Evolutionary conservation across 2,888 invertebrate genomes (phyloP).

Genomic region (Cyrtodaria siliqua): DNA sequence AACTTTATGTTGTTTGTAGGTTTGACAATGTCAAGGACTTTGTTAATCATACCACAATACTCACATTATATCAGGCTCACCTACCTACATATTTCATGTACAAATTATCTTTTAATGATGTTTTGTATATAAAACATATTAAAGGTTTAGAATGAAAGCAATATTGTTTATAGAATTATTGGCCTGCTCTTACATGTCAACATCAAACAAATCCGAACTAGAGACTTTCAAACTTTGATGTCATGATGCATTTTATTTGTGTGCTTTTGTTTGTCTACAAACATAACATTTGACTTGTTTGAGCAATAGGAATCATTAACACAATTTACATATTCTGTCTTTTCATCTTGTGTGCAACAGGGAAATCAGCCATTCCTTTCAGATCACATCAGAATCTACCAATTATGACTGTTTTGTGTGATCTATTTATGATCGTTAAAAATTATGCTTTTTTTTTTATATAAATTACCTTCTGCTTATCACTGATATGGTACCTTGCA

Average conservation of each 20-base stretch:
- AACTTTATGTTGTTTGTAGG: no score
- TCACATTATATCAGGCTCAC: no score
- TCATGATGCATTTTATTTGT: not conserved
- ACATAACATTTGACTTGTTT: constrained; percentile 11
- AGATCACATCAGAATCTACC: constrained; percentile 14
- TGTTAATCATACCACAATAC: no score
- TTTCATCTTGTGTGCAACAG: constrained; percentile 8
- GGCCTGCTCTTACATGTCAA: no score
- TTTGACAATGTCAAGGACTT: no score
- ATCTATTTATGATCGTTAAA: not conserved
- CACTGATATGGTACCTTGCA: not conserved
- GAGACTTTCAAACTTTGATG: not conserved
- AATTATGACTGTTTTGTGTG: constrained; percentile 14
- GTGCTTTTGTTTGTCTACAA: not conserved
- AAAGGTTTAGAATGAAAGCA: no score
- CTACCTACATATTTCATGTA: no score
- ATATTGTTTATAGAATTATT: no score
- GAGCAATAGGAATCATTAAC: constrained; percentile 12
- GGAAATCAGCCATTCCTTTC: constrained; percentile 17
- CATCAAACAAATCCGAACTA: constrained; percentile 5
- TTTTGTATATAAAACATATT: no score
- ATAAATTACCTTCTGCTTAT: no score
- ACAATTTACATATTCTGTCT: constrained; percentile 18
- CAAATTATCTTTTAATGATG: no score
- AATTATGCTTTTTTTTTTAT: not conserved